Evolutionary conservation across 1,140 invertebrate genomes (phyloP).

Genomic region (Hyles vespertilio): DNA sequence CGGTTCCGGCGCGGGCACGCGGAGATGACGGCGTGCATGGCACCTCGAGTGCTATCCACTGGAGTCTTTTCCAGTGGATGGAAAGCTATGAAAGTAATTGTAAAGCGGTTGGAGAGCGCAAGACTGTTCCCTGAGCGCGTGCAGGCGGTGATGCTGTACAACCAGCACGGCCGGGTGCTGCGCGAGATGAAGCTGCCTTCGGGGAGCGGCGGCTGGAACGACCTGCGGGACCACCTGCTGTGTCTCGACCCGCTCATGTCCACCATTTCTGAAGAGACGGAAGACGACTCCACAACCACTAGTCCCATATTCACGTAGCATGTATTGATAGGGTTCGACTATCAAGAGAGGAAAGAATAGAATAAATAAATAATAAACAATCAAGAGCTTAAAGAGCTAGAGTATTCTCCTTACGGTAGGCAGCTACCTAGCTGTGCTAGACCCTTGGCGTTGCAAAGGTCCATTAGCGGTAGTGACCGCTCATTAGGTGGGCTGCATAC

Average conservation of each 20-base stretch:
- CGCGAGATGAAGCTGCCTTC: conserved; percentile 1
- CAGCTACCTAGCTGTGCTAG: too few species aligned
- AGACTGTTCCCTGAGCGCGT: conserved; percentile 22
- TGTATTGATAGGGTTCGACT: too few species aligned
- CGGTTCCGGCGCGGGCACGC: conserved; percentile 17
- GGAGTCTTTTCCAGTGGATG: conserved; percentile 9
- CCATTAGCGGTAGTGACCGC: too few species aligned
- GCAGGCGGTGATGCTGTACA: conserved; percentile 20
- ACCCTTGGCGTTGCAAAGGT: too few species aligned
- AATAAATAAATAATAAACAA: too few species aligned
- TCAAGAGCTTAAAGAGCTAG: too few species aligned
- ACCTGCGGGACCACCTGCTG: conserved; percentile 29
- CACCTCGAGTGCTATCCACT: conserved; percentile 25
- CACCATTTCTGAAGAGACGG: conserved; percentile 12
- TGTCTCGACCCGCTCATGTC: conserved; percentile 22
- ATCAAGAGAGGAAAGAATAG: too few species aligned
- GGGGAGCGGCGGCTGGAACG: conserved; percentile 30
- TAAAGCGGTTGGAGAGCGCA: background rate
- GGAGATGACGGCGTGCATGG: conserved; percentile 23
- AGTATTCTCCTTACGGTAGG: too few species aligned
- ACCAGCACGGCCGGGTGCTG: conserved; percentile 17
- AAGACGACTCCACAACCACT: conserved; percentile 2
- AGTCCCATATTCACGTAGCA: background rate
- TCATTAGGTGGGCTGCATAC: too few species aligned
- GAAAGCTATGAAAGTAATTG: conserved; percentile 9